Evolutionary conservation across 2,888 invertebrate genomes (phyloP).

Genomic region (Sinotaia quadrata): DNA sequence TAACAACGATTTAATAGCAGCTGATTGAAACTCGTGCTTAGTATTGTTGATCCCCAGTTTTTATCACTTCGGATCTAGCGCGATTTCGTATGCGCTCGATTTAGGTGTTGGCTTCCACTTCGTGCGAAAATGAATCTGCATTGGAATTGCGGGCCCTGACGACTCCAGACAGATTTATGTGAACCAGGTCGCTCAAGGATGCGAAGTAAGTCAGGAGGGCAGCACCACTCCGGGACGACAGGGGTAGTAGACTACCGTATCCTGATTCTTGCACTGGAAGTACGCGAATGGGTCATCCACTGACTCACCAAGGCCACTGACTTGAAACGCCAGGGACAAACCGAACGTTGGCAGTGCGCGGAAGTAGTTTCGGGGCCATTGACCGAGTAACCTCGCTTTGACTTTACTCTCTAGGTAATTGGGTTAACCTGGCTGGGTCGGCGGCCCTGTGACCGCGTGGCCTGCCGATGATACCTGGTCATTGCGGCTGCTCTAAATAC

Average conservation of each 20-base stretch:
- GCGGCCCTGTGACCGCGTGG: conserved; percentile 20
- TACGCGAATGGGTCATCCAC: conserved; percentile 5
- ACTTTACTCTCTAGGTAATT: conserved; percentile 25
- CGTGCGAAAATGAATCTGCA: too few relatives aligned
- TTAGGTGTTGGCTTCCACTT: too few relatives aligned
- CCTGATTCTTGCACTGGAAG: not conserved
- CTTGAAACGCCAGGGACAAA: not conserved
- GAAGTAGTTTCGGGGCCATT: conserved; percentile 1
- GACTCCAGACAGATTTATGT: too few relatives aligned
- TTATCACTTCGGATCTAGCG: too few relatives aligned
- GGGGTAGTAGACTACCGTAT: conserved; percentile 5
- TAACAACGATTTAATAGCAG: too few relatives aligned
- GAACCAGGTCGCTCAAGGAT: too few relatives aligned
- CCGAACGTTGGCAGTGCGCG: not conserved
- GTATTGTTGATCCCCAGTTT: too few relatives aligned
- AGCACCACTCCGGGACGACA: not conserved
- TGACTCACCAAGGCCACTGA: not conserved
- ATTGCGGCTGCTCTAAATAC: not conserved
- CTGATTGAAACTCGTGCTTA: too few relatives aligned
- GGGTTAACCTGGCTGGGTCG: conserved; percentile 13
- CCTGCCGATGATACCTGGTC: conserved; percentile 17
- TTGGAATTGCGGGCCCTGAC: too few relatives aligned
- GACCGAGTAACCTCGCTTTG: conserved; percentile 27
- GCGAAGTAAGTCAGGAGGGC: not conserved
- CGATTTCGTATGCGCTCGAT: too few relatives aligned